Conservation (phyloP, 2,797 vertebrate species). For the Benthosema pterotum region DNA sequence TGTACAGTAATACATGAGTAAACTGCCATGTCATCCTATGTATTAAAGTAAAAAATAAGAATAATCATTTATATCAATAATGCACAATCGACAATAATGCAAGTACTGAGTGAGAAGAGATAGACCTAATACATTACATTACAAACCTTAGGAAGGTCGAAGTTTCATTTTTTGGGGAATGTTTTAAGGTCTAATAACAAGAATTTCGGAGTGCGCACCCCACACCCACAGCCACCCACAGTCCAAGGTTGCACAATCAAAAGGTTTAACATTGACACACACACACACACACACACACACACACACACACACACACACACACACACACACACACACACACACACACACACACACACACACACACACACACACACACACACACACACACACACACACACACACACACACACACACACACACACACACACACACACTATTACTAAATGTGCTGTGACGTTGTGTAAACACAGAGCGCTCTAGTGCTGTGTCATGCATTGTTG, state of each 20-base stretch:
- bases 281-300: no score
- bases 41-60: slow-evolving; percentile 2
- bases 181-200: not conserved
- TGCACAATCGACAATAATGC: slow-evolving; percentile 6
- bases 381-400: no score
- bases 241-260: not conserved
- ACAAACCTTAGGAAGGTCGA: not conserved
- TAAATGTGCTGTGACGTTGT: slow-evolving; percentile 47
- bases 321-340: no score
- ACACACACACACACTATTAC: no score
- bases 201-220: no score
- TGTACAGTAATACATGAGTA: slow-evolving; percentile 25
- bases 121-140: not conserved
- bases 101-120: not conserved
- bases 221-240: not conserved
- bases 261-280: no score
- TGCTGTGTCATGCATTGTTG: slow-evolving; percentile 31
- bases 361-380: no score
- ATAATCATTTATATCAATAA: slow-evolving; percentile 5
- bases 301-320: no score
- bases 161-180: not conserved
- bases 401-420: no score
- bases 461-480: slow-evolving; percentile 28
- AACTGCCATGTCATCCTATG: slow-evolving; percentile 13
- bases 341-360: no score